Evolutionary conservation across 2,113 vertebrate species (phyloP).

Genomic region (Heterotis niloticus): DNA sequence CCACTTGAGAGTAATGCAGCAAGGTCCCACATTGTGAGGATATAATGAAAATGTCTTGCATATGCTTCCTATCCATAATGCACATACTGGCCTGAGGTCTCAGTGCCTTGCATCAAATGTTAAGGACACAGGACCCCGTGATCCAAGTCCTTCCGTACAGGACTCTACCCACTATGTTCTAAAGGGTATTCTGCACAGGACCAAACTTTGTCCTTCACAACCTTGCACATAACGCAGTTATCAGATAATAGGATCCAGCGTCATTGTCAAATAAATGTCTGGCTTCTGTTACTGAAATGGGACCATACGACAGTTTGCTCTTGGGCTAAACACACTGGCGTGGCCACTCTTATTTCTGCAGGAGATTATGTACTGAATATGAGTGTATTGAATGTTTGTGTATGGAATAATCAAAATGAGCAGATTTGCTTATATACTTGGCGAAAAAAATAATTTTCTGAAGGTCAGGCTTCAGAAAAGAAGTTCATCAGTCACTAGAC

Average conservation of each 20-base stretch:
- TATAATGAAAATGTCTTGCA: constrained; percentile 16
- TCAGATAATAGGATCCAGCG: constrained; percentile 56
- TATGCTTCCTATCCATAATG: constrained; percentile 15
- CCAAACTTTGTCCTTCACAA: constrained; percentile 32
- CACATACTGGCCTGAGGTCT: background rate
- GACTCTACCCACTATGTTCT: constrained; percentile 30
- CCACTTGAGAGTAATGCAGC: constrained; percentile 18
- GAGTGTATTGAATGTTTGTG: background rate
- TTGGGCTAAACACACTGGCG: constrained; percentile 24
- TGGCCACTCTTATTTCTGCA: background rate
- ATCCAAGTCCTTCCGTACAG: constrained; percentile 35
- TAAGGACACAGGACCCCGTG: background rate
- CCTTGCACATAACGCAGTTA: constrained; percentile 28
- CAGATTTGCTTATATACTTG: background rate
- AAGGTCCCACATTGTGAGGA: background rate
- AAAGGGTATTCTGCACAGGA: constrained; percentile 29
- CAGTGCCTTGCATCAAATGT: background rate
- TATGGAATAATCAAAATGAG: background rate
- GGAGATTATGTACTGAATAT: background rate
- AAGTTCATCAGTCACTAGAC: no score
- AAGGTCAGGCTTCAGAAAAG: no score
- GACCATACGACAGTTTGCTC: constrained; percentile 33
- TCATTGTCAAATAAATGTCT: constrained; percentile 32
- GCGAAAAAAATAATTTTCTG: background rate
- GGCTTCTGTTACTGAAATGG: constrained; percentile 32